Evolutionary conservation across 2,113 vertebrate species (phyloP).

Genomic region (Pluvianellus socialis): DNA sequence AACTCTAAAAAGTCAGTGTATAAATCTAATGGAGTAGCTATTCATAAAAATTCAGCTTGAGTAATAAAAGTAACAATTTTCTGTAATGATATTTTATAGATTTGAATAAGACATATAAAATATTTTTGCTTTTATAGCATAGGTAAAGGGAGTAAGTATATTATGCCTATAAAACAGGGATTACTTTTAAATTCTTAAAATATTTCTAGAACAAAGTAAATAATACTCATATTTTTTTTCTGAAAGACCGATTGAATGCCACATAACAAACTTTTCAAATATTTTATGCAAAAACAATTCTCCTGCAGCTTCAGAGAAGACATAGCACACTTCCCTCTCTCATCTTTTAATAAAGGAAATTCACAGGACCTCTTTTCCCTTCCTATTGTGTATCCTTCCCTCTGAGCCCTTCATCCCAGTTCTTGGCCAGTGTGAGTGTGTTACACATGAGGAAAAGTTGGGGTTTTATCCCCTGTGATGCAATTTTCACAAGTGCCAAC

Average conservation of each 20-base stretch:
- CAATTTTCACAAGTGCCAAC: background rate
- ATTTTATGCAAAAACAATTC: slow-evolving; percentile 23
- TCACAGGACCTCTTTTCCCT: background rate
- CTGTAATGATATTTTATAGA: slow-evolving; percentile 65
- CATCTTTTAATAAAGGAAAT: background rate
- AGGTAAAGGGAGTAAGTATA: background rate
- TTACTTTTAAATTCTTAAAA: slow-evolving; percentile 40
- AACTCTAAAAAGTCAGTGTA: slow-evolving; percentile 41
- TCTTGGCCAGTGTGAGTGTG: background rate
- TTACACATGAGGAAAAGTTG: background rate
- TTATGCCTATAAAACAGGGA: background rate
- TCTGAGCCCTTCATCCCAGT: background rate
- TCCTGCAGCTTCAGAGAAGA: background rate
- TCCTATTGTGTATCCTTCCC: background rate
- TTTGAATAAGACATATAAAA: slow-evolving; percentile 60
- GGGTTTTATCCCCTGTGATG: background rate
- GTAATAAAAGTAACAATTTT: slow-evolving; percentile 69
- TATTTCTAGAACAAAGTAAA: slow-evolving; percentile 44
- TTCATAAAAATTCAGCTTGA: slow-evolving; percentile 61
- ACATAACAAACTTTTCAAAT: background rate
- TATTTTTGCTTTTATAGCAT: slow-evolving; percentile 60
- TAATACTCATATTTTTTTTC: background rate
- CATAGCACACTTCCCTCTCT: background rate
- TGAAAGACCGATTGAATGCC: background rate
- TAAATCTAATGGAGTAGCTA: slow-evolving; percentile 61